Evolutionary conservation across 1,140 invertebrate genomes (phyloP), one percentile per base, ranked within the genome.

Genomic region (Drosophila tropicalis): DNA sequence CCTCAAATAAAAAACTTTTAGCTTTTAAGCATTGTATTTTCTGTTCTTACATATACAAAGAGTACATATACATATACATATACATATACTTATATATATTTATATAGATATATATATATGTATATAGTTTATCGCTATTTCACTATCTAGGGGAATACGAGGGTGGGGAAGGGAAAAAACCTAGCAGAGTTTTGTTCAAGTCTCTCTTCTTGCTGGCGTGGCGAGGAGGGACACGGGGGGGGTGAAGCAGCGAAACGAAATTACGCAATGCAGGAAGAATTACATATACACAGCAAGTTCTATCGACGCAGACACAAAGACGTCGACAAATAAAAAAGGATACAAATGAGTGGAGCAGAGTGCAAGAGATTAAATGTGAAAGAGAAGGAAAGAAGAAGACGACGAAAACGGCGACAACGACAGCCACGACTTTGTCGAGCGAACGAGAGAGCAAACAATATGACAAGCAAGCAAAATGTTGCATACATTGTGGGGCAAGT

Each of bases 401-500:
- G 15, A 29, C 0, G 44, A 47, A 17, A 2, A 17, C 41, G 15
- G 9, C 15, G 6, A 44, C 41, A 25, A 25, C 22, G 22, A 17
- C 5, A 15, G 15, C 29, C 5, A 47, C 15, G 13, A 15, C 41
- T 47, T 3, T 19, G 12, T 1, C 12, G 15, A 36, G 25, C 34
- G 29, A 32, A 7, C n/a, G 13, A 64, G 17, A 54, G 17, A 36
- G 57, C 56, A 65, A 22, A 25, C 25, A 25, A 25, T 25, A 70
- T 36, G 32, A 25, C 15, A 34, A 41, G 40, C 41, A 62, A 67
- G 40, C 34, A 36, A 36, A 36, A 36, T 76, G 62, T 64, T 65
- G 47, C 75, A 74, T 71, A 74, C 75, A 70, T 69, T 67, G 62
- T 44, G 66, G 77, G 72, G 69, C 73, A 57, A 72, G 64, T 60